A percentile compares a stretch with the other conserved stretches of the same genome.
phyloP scores from a whole-genome alignment of 2,797 vertebrate species.

The Adrianichthys oophorus region DNA sequence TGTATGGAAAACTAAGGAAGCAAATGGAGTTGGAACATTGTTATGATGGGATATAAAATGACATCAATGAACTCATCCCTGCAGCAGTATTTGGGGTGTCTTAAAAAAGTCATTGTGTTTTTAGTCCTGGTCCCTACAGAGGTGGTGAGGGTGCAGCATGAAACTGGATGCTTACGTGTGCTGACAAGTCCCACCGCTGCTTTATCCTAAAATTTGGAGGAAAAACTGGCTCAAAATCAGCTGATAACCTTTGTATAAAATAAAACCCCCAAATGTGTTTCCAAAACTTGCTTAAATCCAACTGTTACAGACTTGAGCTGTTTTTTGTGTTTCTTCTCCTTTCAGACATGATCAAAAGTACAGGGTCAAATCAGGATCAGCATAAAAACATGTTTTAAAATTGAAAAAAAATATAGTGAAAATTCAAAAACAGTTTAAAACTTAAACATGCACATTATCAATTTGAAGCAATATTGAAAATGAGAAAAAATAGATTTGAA shows the following conservation, averaged over 20 bases:
- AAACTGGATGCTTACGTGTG: constrained; percentile 68
- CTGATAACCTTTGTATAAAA: constrained; percentile 15
- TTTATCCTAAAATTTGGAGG: constrained; percentile 32
- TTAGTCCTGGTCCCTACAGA: constrained; percentile 30
- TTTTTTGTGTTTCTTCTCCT: constrained; percentile 67
- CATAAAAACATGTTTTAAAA: no score
- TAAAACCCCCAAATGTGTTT: not conserved
- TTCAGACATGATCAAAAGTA: constrained; percentile 67
- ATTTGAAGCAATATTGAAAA: no score
- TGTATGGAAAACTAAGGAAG: constrained; percentile 21
- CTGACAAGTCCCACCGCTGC: constrained; percentile 61
- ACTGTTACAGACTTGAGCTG: constrained; percentile 45
- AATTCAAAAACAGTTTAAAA: no score
- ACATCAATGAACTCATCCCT: constrained; percentile 62
- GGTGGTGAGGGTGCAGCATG: constrained; percentile 68
- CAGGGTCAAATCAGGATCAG: no score
- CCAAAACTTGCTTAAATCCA: constrained; percentile 23
- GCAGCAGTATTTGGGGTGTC: constrained; percentile 42
- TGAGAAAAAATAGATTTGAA: no score
- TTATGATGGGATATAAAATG: constrained; percentile 56
- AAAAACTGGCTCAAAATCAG: constrained; percentile 10
- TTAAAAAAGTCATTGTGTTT: constrained; percentile 1
- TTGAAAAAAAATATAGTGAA: no score
- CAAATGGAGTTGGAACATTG: constrained; percentile 46
- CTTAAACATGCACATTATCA: no score